Percentiles rank a stretch among this genome's conserved stretches.
Evolutionary conservation across 1,140 invertebrate species (phyloP).

Genomic region (Lineus longissimus): DNA sequence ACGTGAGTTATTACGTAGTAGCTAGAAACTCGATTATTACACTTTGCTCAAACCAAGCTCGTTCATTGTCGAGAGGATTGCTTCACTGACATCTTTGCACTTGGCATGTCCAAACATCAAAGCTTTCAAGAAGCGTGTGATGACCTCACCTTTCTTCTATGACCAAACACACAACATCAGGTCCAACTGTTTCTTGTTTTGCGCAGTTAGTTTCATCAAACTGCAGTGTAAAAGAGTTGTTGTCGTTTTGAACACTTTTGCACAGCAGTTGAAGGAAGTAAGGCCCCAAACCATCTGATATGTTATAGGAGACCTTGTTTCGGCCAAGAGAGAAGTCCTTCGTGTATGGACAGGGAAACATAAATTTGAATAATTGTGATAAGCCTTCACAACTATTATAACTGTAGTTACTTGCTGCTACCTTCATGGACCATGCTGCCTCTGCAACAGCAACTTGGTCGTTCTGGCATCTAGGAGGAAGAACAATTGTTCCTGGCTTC

Average conservation of each 20-base stretch:
- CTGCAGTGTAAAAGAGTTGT: conserved; percentile 6
- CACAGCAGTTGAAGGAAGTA: conserved; percentile 13
- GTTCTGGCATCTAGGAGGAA: too few relatives aligned
- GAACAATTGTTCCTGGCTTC: too few relatives aligned
- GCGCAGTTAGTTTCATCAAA: conserved; percentile 11
- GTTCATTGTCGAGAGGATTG: conserved; percentile 9
- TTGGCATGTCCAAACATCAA: conserved; percentile 16
- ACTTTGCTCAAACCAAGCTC: conserved; percentile 8
- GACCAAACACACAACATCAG: conserved; percentile 15
- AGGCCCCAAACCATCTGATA: conserved; percentile 21
- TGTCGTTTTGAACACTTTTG: conserved; percentile 9
- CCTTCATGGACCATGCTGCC: conserved; percentile 21
- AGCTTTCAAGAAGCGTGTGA: conserved; percentile 8
- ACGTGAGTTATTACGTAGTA: too few relatives aligned
- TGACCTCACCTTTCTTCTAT: conserved; percentile 7
- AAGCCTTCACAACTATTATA: conserved; percentile 16
- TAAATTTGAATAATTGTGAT: conserved; percentile 9
- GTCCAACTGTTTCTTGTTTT: conserved; percentile 18
- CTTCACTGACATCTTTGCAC: conserved; percentile 9
- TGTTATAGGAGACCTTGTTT: conserved; percentile 20
- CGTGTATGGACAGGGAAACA: conserved; percentile 12
- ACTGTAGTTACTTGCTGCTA: conserved; percentile 6
- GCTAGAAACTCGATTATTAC: too few relatives aligned
- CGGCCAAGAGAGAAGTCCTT: conserved; percentile 15
- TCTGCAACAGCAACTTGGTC: background rate